phyloP scores from a whole-genome alignment of 2,888 invertebrate species.

The Philonicus albiceps region DNA sequence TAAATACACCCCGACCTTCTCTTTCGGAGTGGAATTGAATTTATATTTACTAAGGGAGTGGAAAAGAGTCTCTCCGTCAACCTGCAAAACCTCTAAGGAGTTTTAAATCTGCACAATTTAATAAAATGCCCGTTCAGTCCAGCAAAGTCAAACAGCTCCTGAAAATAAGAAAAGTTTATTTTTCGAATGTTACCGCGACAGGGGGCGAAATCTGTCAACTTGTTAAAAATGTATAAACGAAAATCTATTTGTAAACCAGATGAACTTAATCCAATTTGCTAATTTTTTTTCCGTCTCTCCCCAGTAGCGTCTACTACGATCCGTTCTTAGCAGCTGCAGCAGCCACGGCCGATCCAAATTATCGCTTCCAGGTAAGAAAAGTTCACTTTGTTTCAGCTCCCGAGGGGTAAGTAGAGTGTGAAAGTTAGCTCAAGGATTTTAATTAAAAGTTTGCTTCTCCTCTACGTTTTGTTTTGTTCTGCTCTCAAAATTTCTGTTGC shows the following conservation, averaged over 20 bases:
- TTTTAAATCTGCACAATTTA: neutral
- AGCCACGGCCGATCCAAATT: conserved; percentile 84
- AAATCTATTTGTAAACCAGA: conserved; percentile 13
- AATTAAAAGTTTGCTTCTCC: neutral
- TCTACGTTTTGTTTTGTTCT: neutral
- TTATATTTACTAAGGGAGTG: neutral
- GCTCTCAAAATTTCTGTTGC: neutral
- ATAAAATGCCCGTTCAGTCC: neutral
- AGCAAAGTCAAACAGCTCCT: neutral
- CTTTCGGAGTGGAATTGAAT: neutral
- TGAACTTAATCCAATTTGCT: neutral
- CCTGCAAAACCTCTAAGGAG: neutral
- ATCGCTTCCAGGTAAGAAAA: conserved; percentile 85
- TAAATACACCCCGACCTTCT: neutral
- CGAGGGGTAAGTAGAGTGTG: conserved; percentile 1
- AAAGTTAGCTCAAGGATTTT: neutral
- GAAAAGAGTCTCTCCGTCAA: neutral
- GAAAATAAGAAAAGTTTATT: neutral
- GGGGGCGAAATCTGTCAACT: conserved; percentile 15
- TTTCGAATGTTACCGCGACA: neutral
- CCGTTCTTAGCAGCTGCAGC: conserved; percentile 91
- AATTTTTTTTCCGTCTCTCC: conserved; percentile 43
- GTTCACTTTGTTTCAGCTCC: conserved; percentile 35
- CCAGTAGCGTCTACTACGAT: conserved; percentile 89
- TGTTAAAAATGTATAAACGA: neutral